Evolutionary conservation across 1,140 invertebrate species (phyloP).

Genomic region (Mizuhopecten yessoensis): DNA sequence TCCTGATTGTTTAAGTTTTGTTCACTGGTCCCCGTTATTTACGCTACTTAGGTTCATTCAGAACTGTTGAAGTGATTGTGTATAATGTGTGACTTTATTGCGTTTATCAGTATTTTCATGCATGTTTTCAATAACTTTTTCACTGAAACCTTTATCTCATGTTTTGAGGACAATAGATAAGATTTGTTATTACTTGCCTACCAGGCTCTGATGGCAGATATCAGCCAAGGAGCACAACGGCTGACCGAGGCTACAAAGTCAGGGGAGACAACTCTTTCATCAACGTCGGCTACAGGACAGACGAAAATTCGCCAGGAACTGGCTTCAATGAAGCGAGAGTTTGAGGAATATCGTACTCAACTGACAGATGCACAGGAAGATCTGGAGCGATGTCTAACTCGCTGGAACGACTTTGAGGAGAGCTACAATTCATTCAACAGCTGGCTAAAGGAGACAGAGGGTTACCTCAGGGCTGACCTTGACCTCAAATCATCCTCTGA

Average conservation of each 20-base stretch:
- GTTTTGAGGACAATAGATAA: background rate
- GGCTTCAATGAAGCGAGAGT: slow-evolving; percentile 77
- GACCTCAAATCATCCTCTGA: slow-evolving; percentile 94
- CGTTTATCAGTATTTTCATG: no score
- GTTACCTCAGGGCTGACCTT: slow-evolving; percentile 94
- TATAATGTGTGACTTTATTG: no score
- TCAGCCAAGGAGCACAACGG: slow-evolving; percentile 76
- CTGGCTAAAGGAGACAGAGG: slow-evolving; percentile 95
- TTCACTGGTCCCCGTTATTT: no score
- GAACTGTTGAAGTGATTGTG: no score
- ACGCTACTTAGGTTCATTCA: no score
- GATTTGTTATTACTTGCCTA: background rate
- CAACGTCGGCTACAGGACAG: slow-evolving; percentile 79
- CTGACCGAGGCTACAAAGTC: slow-evolving; percentile 75
- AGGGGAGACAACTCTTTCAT: slow-evolving; percentile 76
- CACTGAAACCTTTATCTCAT: no score
- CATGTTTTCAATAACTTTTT: background rate
- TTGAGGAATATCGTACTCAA: slow-evolving; percentile 76
- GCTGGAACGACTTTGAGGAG: slow-evolving; percentile 81
- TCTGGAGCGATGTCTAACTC: slow-evolving; percentile 86
- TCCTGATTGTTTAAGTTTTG: no score
- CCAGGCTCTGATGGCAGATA: slow-evolving; percentile 69
- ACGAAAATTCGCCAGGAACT: slow-evolving; percentile 80
- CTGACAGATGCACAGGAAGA: slow-evolving; percentile 75
- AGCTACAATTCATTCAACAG: slow-evolving; percentile 91